These are phyloP conservation scores for Argynnis bischoffii DNA, from an alignment of 2,888 invertebrate species.

Conservation along the genomic window DNA sequence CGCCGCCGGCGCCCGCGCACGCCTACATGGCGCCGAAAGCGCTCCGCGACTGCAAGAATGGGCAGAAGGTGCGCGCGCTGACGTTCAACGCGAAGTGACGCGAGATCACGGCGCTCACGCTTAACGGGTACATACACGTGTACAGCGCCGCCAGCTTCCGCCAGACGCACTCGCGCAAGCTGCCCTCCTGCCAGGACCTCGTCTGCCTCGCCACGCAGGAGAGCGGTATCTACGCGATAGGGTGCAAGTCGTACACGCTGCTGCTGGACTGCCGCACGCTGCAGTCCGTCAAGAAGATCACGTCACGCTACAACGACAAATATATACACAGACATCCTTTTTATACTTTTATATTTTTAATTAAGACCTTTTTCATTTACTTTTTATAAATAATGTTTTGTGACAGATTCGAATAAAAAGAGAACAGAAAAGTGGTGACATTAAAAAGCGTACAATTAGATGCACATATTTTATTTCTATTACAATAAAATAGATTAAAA, in stretches of 20 bases:
- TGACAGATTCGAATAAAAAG: no score
- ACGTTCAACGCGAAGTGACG: slow-evolving; percentile 92
- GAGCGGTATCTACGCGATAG: slow-evolving; percentile 94
- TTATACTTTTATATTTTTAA: no score
- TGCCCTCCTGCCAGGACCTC: slow-evolving; percentile 95
- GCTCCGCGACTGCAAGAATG: slow-evolving; percentile 90
- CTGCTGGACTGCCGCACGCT: slow-evolving; percentile 94
- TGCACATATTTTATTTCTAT: no score
- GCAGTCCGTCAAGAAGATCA: slow-evolving; percentile 90
- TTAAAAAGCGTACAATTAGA: no score
- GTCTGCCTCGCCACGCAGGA: slow-evolving; percentile 93
- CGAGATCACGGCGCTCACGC: slow-evolving; percentile 94
- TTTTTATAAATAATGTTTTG: no score
- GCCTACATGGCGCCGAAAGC: slow-evolving; percentile 77
- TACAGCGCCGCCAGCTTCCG: slow-evolving; percentile 95
- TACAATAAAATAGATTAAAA: no score
- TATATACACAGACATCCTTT: no score
- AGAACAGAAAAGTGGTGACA: no score
- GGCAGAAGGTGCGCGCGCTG: slow-evolving; percentile 89
- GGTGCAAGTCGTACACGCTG: slow-evolving; percentile 95
- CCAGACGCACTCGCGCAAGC: slow-evolving; percentile 92
- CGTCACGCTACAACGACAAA: slow-evolving; percentile 93
- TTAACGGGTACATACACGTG: slow-evolving; percentile 97
- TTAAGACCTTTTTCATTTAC: no score
- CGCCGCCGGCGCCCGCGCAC: slow-evolving; percentile 49